phyloP scores from a whole-genome alignment of 2,888 invertebrate species.

The Tetranychus truncatus region DNA sequence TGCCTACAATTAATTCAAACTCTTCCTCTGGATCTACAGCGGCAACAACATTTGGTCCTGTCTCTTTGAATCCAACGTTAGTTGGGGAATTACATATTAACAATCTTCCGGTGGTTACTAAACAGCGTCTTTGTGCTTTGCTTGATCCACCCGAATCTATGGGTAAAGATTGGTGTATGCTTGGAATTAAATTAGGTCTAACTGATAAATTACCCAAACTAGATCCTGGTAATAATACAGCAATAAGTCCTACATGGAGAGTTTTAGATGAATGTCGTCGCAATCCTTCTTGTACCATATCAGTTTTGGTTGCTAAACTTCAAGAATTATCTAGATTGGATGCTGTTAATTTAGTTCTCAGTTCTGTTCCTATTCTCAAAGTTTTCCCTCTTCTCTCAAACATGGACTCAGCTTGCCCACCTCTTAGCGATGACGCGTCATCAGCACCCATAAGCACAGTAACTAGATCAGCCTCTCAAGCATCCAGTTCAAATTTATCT shows the following conservation, averaged over 20 bases:
- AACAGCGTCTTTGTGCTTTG: conserved; percentile 36
- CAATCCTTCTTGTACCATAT: conserved; percentile 35
- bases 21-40: background rate
- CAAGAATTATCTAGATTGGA: conserved; percentile 44
- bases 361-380: conserved; percentile 39
- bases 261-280: conserved; percentile 39
- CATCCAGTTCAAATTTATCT: conserved; percentile 26
- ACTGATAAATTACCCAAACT: conserved; percentile 39
- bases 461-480: conserved; percentile 25
- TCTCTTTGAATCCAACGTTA: conserved; percentile 29
- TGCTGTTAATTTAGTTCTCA: conserved; percentile 42
- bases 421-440: conserved; percentile 21
- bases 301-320: conserved; percentile 41
- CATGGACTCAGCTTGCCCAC: conserved; percentile 14
- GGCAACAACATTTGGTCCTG: background rate
- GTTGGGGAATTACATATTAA: conserved; percentile 44
- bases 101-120: conserved; percentile 42
- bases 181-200: conserved; percentile 39
- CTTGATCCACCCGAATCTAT: conserved; percentile 39
- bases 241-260: conserved; percentile 28
- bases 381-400: conserved; percentile 25
- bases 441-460: conserved; percentile 17
- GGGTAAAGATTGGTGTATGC: conserved; percentile 41
- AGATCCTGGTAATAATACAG: conserved; percentile 31
- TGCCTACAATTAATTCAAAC: background rate